These are phyloP conservation scores for Lasioglossum malachurum DNA, from an alignment of 2,888 invertebrate species.

Conservation along the genomic window DNA sequence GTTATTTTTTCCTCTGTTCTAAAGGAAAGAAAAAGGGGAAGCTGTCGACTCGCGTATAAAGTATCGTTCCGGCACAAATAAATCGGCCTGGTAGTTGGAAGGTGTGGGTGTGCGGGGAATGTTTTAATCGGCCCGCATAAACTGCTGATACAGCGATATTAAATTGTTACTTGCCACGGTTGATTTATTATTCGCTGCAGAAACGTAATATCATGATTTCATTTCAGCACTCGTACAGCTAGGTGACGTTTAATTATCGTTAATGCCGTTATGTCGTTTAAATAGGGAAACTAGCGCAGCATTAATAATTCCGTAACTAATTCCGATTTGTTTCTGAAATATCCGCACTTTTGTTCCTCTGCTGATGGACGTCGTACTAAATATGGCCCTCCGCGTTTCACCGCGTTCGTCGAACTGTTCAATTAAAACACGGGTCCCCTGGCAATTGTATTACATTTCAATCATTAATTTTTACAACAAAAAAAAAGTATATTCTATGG, in stretches of 20 bases:
- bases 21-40: background rate
- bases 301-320: background rate
- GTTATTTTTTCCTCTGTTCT: no score
- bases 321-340: background rate
- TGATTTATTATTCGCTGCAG: slow-evolving; percentile 53
- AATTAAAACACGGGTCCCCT: background rate
- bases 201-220: slow-evolving; percentile 47
- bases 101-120: background rate
- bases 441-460: background rate
- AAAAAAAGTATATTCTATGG: no score
- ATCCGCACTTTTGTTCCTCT: background rate
- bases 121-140: slow-evolving; percentile 36
- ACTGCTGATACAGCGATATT: slow-evolving; percentile 56
- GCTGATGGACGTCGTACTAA: background rate
- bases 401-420: background rate
- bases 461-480: no score
- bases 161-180: slow-evolving; percentile 50
- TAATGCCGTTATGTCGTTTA: slow-evolving; percentile 11
- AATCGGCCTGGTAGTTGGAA: slow-evolving; percentile 28
- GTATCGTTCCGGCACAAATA: slow-evolving; percentile 35
- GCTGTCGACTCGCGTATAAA: slow-evolving; percentile 11
- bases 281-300: background rate
- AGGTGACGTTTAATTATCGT: slow-evolving; percentile 44
- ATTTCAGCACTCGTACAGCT: slow-evolving; percentile 31
- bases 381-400: no score